A percentile compares a stretch with the other conserved stretches of the same genome.
Conservation (phyloP, 2,888 invertebrate species). For the Oscheius sp. region DNA sequence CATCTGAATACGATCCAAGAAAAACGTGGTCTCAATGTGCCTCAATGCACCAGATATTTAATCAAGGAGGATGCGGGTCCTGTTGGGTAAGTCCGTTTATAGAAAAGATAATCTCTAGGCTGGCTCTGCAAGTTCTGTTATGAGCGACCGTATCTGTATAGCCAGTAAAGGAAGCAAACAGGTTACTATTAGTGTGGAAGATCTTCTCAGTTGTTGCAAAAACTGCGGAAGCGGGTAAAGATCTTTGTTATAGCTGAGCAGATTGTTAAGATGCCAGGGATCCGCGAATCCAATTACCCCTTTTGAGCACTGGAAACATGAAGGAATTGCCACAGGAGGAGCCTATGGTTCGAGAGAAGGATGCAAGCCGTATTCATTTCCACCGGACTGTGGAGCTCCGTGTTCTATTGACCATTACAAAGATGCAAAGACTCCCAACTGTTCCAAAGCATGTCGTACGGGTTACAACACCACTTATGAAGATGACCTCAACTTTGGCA, state of each 20-base stretch:
- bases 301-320: background rate
- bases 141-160: constrained; percentile 2
- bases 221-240: background rate
- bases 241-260: background rate
- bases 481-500: background rate
- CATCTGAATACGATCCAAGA: background rate
- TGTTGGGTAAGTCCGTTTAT: background rate
- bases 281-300: background rate
- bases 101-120: background rate
- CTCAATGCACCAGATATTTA: background rate
- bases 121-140: background rate
- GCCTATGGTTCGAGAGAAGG: background rate
- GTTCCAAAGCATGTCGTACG: background rate
- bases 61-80: background rate
- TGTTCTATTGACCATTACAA: background rate
- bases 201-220: background rate
- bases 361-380: background rate
- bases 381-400: background rate
- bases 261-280: background rate
- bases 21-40: background rate
- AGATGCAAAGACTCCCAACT: background rate
- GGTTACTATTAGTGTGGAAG: background rate
- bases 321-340: background rate
- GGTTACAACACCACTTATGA: background rate
- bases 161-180: background rate